These are phyloP conservation scores for Austrolebias charrua DNA, from an alignment of 2,797 vertebrate species.

Conservation along the genomic window DNA sequence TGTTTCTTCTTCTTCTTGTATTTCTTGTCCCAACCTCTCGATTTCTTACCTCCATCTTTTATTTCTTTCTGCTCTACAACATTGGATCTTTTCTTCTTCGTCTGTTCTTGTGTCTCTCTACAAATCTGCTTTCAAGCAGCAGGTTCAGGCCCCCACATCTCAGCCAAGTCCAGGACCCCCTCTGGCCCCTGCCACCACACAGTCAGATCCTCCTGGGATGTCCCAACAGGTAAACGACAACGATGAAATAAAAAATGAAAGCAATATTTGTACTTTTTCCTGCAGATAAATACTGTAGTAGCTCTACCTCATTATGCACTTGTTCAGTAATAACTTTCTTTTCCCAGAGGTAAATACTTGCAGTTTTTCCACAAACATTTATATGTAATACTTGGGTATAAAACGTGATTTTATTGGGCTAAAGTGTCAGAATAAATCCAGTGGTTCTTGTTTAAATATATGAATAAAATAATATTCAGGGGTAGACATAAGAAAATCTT, in stretches of 20 bases:
- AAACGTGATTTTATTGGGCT: conserved; percentile 39
- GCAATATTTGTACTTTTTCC: too few relatives aligned
- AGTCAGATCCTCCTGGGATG: conserved; percentile 63
- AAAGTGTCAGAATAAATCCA: conserved; percentile 36
- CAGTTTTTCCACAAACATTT: conserved; percentile 11
- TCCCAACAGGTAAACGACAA: conserved; percentile 78
- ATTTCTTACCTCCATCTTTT: conserved; percentile 32
- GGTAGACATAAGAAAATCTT: too few relatives aligned
- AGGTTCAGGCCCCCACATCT: conserved; percentile 80
- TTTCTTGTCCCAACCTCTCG: conserved; percentile 29
- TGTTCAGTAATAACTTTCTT: too few relatives aligned
- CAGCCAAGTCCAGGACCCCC: conserved; percentile 73
- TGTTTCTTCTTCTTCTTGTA: conserved; percentile 14
- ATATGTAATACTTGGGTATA: conserved; percentile 3
- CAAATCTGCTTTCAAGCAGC: conserved; percentile 55
- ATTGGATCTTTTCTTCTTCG: conserved; percentile 33
- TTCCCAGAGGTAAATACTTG: too few relatives aligned
- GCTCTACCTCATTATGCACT: too few relatives aligned
- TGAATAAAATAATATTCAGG: too few relatives aligned
- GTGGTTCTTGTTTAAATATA: conserved; percentile 10
- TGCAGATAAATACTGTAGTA: too few relatives aligned
- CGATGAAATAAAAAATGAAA: too few relatives aligned
- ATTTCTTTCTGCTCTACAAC: conserved; percentile 31
- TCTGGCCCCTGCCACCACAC: conserved; percentile 68
- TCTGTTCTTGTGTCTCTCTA: conserved; percentile 39